phyloP scores from a whole-genome alignment of 2,888 invertebrate genomes.

The Scaptomyza flava region DNA sequence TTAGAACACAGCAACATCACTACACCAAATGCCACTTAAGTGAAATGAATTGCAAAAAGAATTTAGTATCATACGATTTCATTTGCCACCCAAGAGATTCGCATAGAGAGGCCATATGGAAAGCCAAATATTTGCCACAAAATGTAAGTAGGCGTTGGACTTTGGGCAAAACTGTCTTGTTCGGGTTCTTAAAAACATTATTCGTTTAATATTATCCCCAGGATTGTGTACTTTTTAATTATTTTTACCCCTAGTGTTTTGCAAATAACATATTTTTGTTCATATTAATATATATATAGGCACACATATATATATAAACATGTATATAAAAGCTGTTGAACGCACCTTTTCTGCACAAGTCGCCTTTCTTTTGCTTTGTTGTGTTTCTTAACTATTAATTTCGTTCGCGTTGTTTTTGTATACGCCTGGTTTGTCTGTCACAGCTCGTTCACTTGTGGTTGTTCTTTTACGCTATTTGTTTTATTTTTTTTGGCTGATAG shows the following conservation, averaged over 20 bases:
- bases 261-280: neutral
- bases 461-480: conserved; percentile 6
- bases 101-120: neutral
- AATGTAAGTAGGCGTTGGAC: neutral
- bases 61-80: conserved; percentile 14
- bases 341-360: conserved; percentile 36
- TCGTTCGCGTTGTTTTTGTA: conserved; percentile 3
- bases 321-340: conserved; percentile 8
- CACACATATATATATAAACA: neutral
- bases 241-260: conserved; percentile 14
- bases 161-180: neutral
- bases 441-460: conserved; percentile 3
- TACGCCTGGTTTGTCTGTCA: neutral
- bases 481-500: conserved; percentile 3
- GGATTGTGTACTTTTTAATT: conserved; percentile 43
- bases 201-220: conserved; percentile 10
- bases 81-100: neutral
- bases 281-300: conserved; percentile 14
- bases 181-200: neutral
- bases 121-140: conserved; percentile 29
- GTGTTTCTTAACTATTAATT: neutral
- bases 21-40: conserved; percentile 64
- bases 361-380: neutral
- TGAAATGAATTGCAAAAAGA: conserved; percentile 66
- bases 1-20: conserved; percentile 19